Conservation (phyloP, 2,113 vertebrate species). For the Pardalotus punctatus region DNA sequence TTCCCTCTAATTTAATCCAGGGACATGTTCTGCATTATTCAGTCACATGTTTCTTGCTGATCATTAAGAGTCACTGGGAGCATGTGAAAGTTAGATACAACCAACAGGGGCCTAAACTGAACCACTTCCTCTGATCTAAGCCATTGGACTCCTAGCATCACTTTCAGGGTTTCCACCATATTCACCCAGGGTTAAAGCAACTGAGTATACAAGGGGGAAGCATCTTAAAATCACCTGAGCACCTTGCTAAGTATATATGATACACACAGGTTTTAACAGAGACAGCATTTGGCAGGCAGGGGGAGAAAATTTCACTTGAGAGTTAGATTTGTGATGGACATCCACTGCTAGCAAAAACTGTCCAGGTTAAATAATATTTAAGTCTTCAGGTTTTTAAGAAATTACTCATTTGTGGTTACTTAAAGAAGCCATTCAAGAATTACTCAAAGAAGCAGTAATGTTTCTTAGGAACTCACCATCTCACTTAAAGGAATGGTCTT, state of each 20-base stretch:
- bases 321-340: not conserved
- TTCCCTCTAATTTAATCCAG: not conserved
- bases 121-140: not conserved
- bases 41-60: not conserved
- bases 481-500: constrained; percentile 44
- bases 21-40: not conserved
- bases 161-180: not conserved
- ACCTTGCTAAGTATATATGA: not conserved
- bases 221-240: not conserved
- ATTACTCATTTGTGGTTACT: not conserved
- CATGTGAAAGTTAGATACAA: not conserved
- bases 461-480: constrained; percentile 39
- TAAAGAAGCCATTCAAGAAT: constrained; percentile 56
- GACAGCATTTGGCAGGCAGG: not conserved
- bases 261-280: not conserved
- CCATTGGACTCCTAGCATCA: not conserved
- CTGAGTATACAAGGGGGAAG: not conserved
- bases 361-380: not conserved
- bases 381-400: not conserved
- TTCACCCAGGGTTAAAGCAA: not conserved
- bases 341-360: not conserved
- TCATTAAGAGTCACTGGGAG: not conserved
- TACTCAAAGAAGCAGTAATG: not conserved
- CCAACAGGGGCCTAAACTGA: not conserved
- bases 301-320: not conserved